Evolutionary conservation across 2,888 invertebrate species (phyloP), one percentile per base, ranked within the genome.

Genomic region (Boloria selene): DNA sequence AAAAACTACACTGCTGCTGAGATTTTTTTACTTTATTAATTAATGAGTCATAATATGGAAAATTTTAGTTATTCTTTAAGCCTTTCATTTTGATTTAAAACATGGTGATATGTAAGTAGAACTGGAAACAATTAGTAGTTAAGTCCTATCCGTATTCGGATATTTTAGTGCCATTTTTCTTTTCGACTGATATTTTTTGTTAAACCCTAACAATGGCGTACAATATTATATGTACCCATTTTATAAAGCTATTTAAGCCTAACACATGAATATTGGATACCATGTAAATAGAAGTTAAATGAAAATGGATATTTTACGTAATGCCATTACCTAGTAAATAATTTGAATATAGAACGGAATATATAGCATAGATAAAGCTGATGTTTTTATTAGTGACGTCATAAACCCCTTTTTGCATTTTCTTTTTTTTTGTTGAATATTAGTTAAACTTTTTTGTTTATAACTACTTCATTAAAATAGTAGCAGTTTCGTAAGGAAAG

Each of bases 71-170:
- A 10, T 10, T 10, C 10, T 38, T 0, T 38, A 38, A 7, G 2
- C 10, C 31, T 38, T 10, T 38, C 7, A 10, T 38, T 38, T 38
- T 38, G 31, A 38, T 38, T n/a, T 47, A 14, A 16, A 59, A 13
- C 31, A n/a, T 47, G 58, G 58, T 59, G 64, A 53, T 64, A 64
- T 64, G 64, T 59, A 44, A 58, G 52, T 51, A 47, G 64, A 64
- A 64, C 59, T 63, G 49, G 50, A 38, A 38, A 50, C 31, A 53
- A 38, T 53, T 64, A 59, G 44, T 58, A 58, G 17, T 64, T 58
- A 64, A 64, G 58, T 59, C 38, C 51, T 58, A 51, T 64, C 64
- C 58, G 58, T 64, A 64, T 64, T 64, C 64, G 64, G 64, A 64
- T 42, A 51, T 58, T 64, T 64, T 64, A 63, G 52, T 64, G 52